Conservation (phyloP, 2,113 vertebrate genomes). For the Serinus canaria region DNA sequence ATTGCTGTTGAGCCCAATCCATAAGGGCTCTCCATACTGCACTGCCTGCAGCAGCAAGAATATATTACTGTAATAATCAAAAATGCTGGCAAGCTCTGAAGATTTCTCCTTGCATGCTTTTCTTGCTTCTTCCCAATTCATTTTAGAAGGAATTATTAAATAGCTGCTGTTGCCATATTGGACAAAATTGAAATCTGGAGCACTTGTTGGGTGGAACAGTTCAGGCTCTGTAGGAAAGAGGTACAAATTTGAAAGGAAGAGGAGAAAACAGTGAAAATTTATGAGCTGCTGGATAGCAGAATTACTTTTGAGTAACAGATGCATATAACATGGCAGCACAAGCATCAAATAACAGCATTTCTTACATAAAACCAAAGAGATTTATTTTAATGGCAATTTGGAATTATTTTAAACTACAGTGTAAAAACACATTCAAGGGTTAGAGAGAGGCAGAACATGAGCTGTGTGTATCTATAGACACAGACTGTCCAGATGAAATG, state of each 20-base stretch:
- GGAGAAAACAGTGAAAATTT: neutral
- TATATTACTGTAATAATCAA: constrained; percentile 75
- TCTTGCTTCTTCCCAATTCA: constrained; percentile 86
- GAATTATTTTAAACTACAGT: neutral
- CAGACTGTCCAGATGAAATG: neutral
- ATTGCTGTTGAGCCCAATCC: constrained; percentile 91
- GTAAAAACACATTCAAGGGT: neutral
- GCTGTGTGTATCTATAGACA: neutral
- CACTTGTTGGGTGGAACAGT: constrained; percentile 64
- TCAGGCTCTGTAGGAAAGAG: constrained; percentile 75
- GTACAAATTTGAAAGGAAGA: neutral
- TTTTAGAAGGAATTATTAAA: constrained; percentile 78
- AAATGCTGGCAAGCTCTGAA: constrained; percentile 83
- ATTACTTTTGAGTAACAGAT: neutral
- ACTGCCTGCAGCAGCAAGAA: constrained; percentile 71
- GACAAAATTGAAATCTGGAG: constrained; percentile 63
- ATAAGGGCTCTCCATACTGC: constrained; percentile 74
- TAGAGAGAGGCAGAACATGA: neutral
- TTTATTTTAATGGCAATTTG: neutral
- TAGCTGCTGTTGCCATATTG: constrained; percentile 81
- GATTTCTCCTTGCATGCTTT: constrained; percentile 79
- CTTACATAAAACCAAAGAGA: neutral
- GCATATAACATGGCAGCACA: neutral
- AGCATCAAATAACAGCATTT: neutral
- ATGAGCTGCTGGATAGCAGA: neutral